Conservation (phyloP, 2,797 vertebrate genomes). For the Melanotaenia pygmaea region DNA sequence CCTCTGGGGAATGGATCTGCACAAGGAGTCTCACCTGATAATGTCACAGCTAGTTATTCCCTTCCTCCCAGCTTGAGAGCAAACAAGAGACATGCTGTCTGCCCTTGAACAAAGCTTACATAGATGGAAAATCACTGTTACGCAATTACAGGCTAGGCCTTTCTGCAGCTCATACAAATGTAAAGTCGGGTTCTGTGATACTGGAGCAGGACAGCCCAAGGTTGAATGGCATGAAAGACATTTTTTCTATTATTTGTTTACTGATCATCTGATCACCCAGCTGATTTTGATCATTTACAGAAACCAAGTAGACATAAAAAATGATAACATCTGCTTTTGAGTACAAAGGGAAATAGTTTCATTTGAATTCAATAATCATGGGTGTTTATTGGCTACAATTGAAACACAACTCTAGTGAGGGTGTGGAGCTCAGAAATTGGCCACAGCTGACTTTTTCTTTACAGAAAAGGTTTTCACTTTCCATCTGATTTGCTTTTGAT, state of each 20-base stretch:
- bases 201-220: slow-evolving; percentile 29
- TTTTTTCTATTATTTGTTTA: slow-evolving; percentile 46
- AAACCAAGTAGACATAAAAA: not conserved
- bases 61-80: slow-evolving; percentile 44
- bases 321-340: not conserved
- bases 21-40: slow-evolving; percentile 61
- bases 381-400: not conserved
- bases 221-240: slow-evolving; percentile 11
- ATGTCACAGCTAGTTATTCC: slow-evolving; percentile 63
- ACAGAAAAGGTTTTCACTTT: too few species aligned
- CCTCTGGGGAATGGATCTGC: slow-evolving; percentile 60
- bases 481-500: too few species aligned
- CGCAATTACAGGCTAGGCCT: slow-evolving; percentile 59
- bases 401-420: not conserved
- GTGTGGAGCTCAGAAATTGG: not conserved
- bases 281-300: slow-evolving; percentile 38
- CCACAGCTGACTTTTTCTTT: too few species aligned
- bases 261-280: slow-evolving; percentile 58
- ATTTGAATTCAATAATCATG: not conserved
- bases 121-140: slow-evolving; percentile 59
- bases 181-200: slow-evolving; percentile 32
- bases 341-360: not conserved
- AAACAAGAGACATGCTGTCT: slow-evolving; percentile 63
- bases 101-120: slow-evolving; percentile 72
- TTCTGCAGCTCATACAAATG: slow-evolving; percentile 11